These are phyloP conservation scores for Dryobota labecula DNA, from an alignment of 2,888 invertebrate genomes.

Conservation along the genomic window DNA sequence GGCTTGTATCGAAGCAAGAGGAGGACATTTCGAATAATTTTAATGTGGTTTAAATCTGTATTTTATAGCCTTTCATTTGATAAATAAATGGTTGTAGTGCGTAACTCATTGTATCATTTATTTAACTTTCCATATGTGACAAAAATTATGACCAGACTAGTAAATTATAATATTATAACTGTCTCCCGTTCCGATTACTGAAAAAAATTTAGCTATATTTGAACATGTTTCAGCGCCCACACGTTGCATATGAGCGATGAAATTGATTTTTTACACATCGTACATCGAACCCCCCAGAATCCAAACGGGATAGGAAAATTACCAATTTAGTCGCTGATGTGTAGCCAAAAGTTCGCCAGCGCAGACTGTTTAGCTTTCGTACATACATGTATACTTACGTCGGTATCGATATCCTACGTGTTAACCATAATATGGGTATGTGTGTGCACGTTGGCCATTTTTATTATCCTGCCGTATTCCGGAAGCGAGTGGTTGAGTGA, in stretches of 20 bases:
- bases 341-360: conserved; percentile 3
- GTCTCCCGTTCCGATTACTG: not conserved
- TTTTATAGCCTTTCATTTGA: no score
- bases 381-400: not conserved
- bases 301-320: conserved; percentile 22
- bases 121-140: no score
- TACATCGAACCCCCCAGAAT: not conserved
- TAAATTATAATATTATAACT: not conserved
- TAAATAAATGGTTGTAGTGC: no score
- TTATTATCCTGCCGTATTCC: conserved; percentile 36
- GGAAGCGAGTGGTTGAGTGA: conserved; percentile 38
- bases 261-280: conserved; percentile 9
- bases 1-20: no score
- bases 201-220: not conserved
- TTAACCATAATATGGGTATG: conserved; percentile 9
- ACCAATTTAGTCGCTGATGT: conserved; percentile 17
- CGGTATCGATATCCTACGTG: conserved; percentile 16
- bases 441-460: conserved; percentile 20
- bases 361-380: conserved; percentile 10
- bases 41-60: no score
- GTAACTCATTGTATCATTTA: no score
- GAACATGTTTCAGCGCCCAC: conserved; percentile 1
- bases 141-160: no score
- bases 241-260: conserved; percentile 10
- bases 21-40: no score